These are phyloP conservation scores for Peromyscus nudipes DNA, from an alignment of 2,797 vertebrate genomes.

Conservation along the genomic window DNA sequence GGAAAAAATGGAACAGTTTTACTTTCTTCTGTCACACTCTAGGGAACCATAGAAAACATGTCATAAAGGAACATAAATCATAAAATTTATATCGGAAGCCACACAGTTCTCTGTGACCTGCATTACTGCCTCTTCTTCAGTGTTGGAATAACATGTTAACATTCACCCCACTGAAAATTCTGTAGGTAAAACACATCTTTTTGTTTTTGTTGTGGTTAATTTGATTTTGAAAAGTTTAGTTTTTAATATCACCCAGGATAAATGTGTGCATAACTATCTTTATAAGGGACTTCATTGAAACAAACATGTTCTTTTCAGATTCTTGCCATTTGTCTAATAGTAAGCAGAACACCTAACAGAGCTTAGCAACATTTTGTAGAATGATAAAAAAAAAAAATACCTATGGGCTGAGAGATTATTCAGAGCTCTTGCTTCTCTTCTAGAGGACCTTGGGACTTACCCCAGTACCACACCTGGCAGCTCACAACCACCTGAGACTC, in stretches of 20 bases:
- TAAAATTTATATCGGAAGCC: neutral
- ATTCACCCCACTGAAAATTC: neutral
- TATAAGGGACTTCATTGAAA: neutral
- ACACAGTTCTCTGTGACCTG: neutral
- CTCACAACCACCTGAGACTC: neutral
- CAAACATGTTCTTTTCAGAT: neutral
- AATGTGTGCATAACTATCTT: neutral
- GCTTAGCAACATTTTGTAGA: neutral
- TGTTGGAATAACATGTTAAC: neutral
- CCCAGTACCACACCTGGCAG: neutral
- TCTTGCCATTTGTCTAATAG: neutral
- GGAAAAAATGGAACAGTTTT: neutral
- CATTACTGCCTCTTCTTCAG: neutral
- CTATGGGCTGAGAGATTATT: neutral
- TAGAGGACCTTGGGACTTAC: neutral
- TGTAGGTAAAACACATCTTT: neutral
- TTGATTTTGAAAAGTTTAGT: neutral
- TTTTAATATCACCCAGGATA: neutral
- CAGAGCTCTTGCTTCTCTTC: neutral
- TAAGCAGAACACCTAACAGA: neutral
- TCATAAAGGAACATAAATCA: neutral
- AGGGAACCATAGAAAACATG: neutral
- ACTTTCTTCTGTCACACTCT: neutral
- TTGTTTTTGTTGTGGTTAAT: neutral
- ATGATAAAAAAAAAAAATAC: neutral